These are phyloP conservation scores for Tragelaphus buxtoni DNA, from an alignment of 2,113 vertebrate genomes.

Conservation along the genomic window DNA sequence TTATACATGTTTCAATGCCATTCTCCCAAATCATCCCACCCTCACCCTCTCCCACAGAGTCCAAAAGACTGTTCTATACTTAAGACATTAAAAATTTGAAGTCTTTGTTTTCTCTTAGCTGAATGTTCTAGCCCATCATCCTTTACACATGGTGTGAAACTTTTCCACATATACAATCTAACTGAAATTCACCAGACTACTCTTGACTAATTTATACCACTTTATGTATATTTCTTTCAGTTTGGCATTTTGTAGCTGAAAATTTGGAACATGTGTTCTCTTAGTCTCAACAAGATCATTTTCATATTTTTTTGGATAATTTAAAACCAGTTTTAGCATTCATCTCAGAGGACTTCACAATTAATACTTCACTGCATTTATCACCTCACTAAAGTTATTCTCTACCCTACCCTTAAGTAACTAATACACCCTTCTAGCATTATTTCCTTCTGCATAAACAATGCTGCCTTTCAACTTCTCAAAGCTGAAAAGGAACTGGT, in stretches of 20 bases:
- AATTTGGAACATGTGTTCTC: slow-evolving; percentile 2
- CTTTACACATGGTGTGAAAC: not conserved
- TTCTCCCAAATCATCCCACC: no score
- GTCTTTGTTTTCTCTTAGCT: not conserved
- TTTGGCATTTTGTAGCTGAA: slow-evolving; percentile 6
- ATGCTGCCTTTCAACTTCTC: not conserved
- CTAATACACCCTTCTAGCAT: not conserved
- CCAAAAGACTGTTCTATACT: no score
- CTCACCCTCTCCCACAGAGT: no score
- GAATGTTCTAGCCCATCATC: not conserved
- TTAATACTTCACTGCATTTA: not conserved
- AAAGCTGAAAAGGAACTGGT: not conserved
- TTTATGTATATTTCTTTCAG: not conserved
- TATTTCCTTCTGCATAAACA: not conserved
- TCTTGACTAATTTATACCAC: not conserved
- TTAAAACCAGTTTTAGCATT: not conserved
- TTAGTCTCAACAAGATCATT: not conserved
- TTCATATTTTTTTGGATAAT: not conserved
- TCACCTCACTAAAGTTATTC: not conserved
- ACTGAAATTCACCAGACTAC: not conserved
- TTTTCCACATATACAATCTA: not conserved
- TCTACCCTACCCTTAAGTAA: not conserved
- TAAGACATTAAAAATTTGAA: not conserved
- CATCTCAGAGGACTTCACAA: not conserved
- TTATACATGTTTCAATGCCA: no score